These are phyloP conservation scores for Idaea dimidiata DNA, from an alignment of 2,888 invertebrate species.

Conservation along the genomic window DNA sequence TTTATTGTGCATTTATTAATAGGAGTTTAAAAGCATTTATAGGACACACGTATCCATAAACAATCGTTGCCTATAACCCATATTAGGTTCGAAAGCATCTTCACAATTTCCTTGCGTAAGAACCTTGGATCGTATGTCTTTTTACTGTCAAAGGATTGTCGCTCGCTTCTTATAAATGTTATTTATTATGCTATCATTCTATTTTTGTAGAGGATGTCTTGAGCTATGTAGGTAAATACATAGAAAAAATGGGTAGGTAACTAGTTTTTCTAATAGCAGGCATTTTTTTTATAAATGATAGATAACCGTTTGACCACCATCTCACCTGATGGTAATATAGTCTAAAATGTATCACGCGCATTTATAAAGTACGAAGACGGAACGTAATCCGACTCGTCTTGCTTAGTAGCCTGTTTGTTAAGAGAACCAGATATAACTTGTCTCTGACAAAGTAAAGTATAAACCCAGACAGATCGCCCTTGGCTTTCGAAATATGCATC, in stretches of 20 bases:
- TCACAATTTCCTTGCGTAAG: slow-evolving; percentile 28
- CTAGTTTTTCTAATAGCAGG: too few species aligned
- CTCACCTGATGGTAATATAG: too few species aligned
- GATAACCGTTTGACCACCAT: too few species aligned
- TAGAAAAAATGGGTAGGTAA: too few species aligned
- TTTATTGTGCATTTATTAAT: background rate
- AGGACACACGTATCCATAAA: background rate
- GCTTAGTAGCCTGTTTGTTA: too few species aligned
- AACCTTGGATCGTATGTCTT: slow-evolving; percentile 12
- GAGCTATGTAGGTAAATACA: background rate
- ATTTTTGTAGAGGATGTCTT: background rate
- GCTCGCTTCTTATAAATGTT: background rate
- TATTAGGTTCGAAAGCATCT: slow-evolving; percentile 25
- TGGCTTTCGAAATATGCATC: slow-evolving; percentile 3
- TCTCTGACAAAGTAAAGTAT: background rate
- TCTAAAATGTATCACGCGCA: too few species aligned
- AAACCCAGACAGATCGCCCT: background rate
- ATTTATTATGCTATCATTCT: background rate
- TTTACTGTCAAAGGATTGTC: background rate
- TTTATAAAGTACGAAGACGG: too few species aligned
- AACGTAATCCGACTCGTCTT: too few species aligned
- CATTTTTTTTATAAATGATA: too few species aligned
- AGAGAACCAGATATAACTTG: too few species aligned
- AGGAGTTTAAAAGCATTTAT: background rate
- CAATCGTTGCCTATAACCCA: slow-evolving; percentile 9